Evolutionary conservation across 2,113 vertebrate species (phyloP).

Genomic region (Rhea pennata): DNA sequence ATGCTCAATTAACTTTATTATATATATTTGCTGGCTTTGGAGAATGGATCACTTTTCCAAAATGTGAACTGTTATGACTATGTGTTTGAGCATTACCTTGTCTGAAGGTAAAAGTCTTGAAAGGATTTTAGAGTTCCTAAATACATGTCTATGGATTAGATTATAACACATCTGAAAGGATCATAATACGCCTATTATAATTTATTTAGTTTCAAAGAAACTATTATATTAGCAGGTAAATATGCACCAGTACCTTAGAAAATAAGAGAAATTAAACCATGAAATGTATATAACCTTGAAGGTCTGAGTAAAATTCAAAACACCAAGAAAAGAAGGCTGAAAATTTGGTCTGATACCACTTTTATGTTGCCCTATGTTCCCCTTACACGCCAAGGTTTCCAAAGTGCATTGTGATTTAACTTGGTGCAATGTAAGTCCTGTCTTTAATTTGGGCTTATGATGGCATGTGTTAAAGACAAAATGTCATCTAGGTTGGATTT

Average conservation of each 20-base stretch:
- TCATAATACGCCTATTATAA: constrained; percentile 37
- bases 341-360: constrained; percentile 20
- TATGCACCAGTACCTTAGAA: constrained; percentile 13
- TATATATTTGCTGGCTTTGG: not conserved
- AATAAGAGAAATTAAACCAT: constrained; percentile 29
- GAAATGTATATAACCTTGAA: constrained; percentile 24
- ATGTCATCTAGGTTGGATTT: constrained; percentile 33
- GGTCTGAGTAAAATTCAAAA: constrained; percentile 31
- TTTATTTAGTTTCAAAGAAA: constrained; percentile 32
- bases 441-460: not conserved
- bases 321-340: not conserved
- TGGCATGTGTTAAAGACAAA: constrained; percentile 34
- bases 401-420: not conserved
- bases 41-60: not conserved
- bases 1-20: constrained; percentile 1
- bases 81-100: not conserved
- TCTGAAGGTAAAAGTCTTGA: constrained; percentile 33
- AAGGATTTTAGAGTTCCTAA: constrained; percentile 37
- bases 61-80: not conserved
- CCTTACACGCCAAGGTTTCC: not conserved
- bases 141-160: not conserved
- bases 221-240: constrained; percentile 38
- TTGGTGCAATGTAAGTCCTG: not conserved
- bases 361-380: not conserved
- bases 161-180: constrained; percentile 21